Percentiles rank a stretch among this genome's conserved stretches.
These are phyloP conservation scores for Etheostoma nigrum DNA, from an alignment of 2,797 vertebrate genomes.

Conservation along the genomic window DNA sequence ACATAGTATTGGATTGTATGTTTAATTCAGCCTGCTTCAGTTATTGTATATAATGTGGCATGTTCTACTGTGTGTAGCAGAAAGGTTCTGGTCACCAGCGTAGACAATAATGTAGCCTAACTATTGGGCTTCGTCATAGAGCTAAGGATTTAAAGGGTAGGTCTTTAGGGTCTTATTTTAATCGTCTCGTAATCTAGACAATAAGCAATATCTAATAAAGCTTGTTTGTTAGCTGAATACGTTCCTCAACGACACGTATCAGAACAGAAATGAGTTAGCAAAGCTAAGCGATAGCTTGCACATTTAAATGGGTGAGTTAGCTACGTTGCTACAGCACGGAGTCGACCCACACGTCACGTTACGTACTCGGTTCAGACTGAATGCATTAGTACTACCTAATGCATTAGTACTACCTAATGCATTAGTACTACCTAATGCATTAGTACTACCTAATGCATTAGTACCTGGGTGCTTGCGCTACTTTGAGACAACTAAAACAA, in stretches of 20 bases:
- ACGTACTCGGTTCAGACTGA: background rate
- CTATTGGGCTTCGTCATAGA: background rate
- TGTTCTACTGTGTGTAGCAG: background rate
- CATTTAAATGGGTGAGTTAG: background rate
- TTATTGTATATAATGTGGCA: background rate
- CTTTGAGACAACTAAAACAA: background rate
- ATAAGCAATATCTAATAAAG: background rate
- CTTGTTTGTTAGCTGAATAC: background rate
- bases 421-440: too few species aligned
- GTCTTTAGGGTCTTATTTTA: background rate
- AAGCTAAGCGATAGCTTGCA: background rate
- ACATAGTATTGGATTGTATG: background rate
- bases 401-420: too few species aligned
- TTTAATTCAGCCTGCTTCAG: background rate
- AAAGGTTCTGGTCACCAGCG: background rate
- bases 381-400: too few species aligned
- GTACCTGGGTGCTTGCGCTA: background rate
- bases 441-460: too few species aligned
- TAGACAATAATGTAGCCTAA: background rate
- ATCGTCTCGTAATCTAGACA: background rate
- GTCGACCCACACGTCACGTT: background rate
- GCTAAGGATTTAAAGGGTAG: background rate
- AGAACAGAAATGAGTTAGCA: background rate
- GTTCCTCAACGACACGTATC: background rate
- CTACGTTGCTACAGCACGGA: background rate